phyloP scores from a whole-genome alignment of 2,888 invertebrate genomes.

The Philonicus albiceps region DNA sequence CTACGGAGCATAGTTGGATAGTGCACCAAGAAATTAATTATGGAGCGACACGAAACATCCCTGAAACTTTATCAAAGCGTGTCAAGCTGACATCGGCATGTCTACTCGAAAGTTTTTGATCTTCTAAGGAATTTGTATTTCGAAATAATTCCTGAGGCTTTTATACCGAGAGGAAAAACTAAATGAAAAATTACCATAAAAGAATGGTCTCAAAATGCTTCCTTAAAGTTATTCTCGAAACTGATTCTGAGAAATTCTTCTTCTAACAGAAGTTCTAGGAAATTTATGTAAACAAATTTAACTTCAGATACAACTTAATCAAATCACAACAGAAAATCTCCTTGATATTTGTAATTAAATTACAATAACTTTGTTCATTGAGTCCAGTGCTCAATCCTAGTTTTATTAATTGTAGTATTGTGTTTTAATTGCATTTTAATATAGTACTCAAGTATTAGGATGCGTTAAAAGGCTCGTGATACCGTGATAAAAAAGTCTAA shows the following conservation, averaged over 20 bases:
- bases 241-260: too few species aligned
- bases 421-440: too few species aligned
- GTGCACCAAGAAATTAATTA: background rate
- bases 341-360: background rate
- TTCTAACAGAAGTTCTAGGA: background rate
- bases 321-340: background rate
- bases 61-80: background rate
- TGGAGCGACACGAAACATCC: background rate
- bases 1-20: background rate
- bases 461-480: too few species aligned
- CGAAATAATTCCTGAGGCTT: background rate
- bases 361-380: background rate
- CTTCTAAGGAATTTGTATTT: background rate
- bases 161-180: background rate
- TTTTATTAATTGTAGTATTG: background rate
- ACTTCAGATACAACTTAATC: background rate
- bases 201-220: background rate
- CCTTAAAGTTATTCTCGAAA: background rate
- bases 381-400: background rate
- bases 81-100: background rate
- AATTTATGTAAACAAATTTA: background rate
- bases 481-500: too few species aligned
- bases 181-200: too few species aligned
- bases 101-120: background rate
- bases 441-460: too few species aligned